These are phyloP conservation scores for Nipponacmea schrenckii DNA, from an alignment of 2,888 invertebrate species.

Conservation along the genomic window DNA sequence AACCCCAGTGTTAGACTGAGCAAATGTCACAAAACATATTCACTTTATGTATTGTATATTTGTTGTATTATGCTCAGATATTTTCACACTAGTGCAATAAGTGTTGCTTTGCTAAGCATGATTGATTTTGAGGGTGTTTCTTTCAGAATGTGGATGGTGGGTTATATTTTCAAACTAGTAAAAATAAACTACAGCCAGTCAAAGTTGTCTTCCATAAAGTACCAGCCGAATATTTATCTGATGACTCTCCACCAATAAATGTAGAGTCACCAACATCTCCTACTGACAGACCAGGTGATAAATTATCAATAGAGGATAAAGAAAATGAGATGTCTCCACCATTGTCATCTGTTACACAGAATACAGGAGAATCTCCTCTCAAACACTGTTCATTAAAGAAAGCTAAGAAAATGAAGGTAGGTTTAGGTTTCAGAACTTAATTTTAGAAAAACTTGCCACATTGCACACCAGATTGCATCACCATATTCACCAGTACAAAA, in stretches of 20 bases:
- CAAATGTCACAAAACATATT: too few relatives aligned
- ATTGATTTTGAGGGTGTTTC: too few relatives aligned
- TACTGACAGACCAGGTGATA: neutral
- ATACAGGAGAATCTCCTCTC: neutral
- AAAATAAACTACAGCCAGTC: constrained; percentile 45
- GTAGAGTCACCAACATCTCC: neutral
- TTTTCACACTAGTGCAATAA: too few relatives aligned
- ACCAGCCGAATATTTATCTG: constrained; percentile 21
- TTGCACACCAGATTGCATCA: neutral
- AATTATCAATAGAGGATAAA: constrained; percentile 15
- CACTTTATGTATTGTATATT: too few relatives aligned
- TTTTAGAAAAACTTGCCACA: neutral
- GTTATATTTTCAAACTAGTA: constrained; percentile 50
- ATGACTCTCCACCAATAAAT: constrained; percentile 6
- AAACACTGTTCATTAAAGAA: constrained; percentile 16
- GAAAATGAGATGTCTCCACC: constrained; percentile 8
- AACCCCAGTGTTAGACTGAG: too few relatives aligned
- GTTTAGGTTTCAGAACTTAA: neutral
- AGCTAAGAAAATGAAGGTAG: constrained; percentile 16
- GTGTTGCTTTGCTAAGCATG: too few relatives aligned
- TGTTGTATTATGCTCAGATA: too few relatives aligned
- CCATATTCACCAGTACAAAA: too few relatives aligned
- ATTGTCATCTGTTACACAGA: neutral
- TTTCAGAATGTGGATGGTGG: constrained; percentile 52
- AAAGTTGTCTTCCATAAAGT: constrained; percentile 46